These are phyloP conservation scores for Amphiura filiformis DNA, from an alignment of 35 echinoderm and acorn worm genomes.

Conservation along the genomic window DNA sequence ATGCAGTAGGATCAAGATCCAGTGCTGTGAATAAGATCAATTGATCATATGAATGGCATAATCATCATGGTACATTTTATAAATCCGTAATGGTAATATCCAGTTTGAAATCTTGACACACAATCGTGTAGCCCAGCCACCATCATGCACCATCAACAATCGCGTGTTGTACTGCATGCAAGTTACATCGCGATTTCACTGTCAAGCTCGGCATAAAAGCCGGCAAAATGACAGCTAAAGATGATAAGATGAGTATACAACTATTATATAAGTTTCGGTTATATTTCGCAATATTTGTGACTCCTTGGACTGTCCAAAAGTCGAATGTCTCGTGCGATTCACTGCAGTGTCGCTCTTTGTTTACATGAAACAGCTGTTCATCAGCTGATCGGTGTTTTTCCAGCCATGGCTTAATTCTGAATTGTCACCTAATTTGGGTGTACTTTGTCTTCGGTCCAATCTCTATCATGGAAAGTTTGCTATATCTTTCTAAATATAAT, in stretches of 20 bases:
- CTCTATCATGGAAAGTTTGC: no score
- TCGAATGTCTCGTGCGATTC: background rate
- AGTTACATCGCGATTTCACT: no score
- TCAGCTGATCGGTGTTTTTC: conserved; percentile 10
- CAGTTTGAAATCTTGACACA: background rate
- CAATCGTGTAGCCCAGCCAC: background rate
- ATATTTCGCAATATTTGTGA: background rate
- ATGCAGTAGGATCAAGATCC: no score
- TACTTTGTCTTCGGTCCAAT: no score
- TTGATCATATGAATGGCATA: no score
- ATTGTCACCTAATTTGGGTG: no score
- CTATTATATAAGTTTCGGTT: background rate
- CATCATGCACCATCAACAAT: no score
- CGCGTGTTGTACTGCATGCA: no score
- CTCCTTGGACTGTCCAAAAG: background rate
- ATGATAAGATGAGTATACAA: background rate
- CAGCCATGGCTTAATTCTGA: no score
- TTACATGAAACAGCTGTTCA: background rate
- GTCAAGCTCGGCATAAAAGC: no score
- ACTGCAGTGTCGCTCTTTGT: background rate
- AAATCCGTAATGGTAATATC: background rate
- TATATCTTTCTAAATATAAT: no score
- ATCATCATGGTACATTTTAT: background rate
- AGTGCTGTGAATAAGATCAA: no score
- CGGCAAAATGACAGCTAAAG: background rate